phyloP scores from a whole-genome alignment of 2,888 invertebrate genomes.

The Xanthia togata region DNA sequence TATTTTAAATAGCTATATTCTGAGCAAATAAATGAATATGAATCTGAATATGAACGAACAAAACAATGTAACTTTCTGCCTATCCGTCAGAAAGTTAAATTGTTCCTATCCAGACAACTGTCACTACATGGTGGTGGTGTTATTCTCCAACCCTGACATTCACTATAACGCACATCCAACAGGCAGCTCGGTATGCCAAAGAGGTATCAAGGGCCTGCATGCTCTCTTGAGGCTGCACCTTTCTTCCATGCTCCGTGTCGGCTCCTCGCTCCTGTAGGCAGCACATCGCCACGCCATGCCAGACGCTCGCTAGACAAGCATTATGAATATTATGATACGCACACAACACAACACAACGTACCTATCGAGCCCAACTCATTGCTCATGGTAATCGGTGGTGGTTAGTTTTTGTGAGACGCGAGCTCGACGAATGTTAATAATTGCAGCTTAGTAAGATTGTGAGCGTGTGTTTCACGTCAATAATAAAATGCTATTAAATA shows the following conservation, averaged over 20 bases:
- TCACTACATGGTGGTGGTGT: not conserved
- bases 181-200: not conserved
- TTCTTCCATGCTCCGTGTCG: not conserved
- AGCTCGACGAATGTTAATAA: not conserved
- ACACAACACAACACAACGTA: conserved; percentile 29
- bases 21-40: too few relatives aligned
- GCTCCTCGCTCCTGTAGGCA: conserved; percentile 50
- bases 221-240: not conserved
- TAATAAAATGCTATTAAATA: not conserved
- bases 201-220: not conserved
- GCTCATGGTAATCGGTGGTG: not conserved
- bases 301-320: conserved; percentile 48
- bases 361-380: not conserved
- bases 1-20: too few relatives aligned
- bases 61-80: too few relatives aligned
- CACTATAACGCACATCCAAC: not conserved
- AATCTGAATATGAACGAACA: too few relatives aligned
- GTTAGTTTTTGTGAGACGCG: not conserved
- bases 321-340: conserved; percentile 31
- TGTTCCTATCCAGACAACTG: not conserved
- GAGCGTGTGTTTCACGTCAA: not conserved
- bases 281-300: conserved; percentile 67
- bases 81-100: too few relatives aligned
- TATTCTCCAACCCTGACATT: not conserved
- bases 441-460: not conserved